Evolutionary conservation across 2,888 invertebrate species (phyloP).

Genomic region (Heliconius charithonia): DNA sequence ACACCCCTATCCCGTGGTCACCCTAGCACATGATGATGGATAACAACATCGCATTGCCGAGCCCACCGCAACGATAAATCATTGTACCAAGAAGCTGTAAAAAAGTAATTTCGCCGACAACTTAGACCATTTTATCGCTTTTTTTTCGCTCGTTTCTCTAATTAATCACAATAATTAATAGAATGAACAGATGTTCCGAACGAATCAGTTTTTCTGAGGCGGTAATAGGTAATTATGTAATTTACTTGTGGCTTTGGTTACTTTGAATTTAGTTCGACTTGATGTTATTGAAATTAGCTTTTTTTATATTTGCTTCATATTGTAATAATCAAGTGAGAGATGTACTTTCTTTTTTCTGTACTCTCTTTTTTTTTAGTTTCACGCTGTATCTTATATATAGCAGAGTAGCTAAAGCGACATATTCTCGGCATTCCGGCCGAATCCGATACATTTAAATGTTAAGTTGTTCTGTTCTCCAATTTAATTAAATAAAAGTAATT

Average conservation of each 20-base stretch:
- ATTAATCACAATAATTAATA: slow-evolving; percentile 44
- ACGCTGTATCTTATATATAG: not conserved
- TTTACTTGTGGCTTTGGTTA: not conserved
- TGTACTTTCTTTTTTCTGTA: no score
- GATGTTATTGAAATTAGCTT: no score
- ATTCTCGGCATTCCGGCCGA: not conserved
- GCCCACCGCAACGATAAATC: slow-evolving; percentile 65
- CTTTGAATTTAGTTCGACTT: not conserved
- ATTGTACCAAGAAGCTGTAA: slow-evolving; percentile 58
- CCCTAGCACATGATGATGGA: slow-evolving; percentile 64
- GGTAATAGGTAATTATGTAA: slow-evolving; percentile 16
- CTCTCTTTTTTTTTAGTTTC: not conserved
- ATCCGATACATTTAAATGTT: no score
- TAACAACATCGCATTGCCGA: slow-evolving; percentile 60
- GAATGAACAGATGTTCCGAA: slow-evolving; percentile 39
- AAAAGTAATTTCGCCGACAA: slow-evolving; percentile 62
- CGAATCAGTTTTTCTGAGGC: slow-evolving; percentile 23
- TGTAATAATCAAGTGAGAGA: not conserved
- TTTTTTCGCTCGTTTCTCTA: slow-evolving; percentile 45
- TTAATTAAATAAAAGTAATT: no score
- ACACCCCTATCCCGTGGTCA: slow-evolving; percentile 47
- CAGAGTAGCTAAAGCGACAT: not conserved
- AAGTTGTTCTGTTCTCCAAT: not conserved
- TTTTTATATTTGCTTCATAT: no score
- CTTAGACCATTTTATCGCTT: slow-evolving; percentile 49